Evolutionary conservation across 2,113 vertebrate species (phyloP), one percentile per base, ranked within the genome.

Genomic region (Calyptomena viridis): DNA sequence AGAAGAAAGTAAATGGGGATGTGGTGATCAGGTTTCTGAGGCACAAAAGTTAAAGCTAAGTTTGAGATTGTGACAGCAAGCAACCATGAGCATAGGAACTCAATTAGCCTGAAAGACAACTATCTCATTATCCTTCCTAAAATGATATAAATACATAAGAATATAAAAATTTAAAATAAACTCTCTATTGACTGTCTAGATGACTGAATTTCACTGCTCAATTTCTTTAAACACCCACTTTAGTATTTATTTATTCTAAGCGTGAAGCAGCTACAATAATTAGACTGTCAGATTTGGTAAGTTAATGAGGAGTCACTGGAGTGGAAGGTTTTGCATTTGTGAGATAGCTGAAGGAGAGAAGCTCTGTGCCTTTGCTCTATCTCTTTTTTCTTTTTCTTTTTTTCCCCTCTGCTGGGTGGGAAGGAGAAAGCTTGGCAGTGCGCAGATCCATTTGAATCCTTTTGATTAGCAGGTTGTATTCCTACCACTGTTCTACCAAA

Each of bases 191-290:
- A 97, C 98, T 98, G 98, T 97, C 97, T 97, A 97, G 96, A 97
- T 97, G 97, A 97, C 95, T 97, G 97, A 96, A 97, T 97, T 97
- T 97, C 90, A 95, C 95, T 86, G 97, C 96, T 97, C 97, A 88
- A 97, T 97, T 89, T 90, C 95, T 97, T 98, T 98, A 97, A 98
- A 98, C 97, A 97, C 87, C 94, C 97, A 96, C 98, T 98, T 98
- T 97, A 97, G 66, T 98, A 98, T 98, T 98, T 98, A 98, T 98
- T 98, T 98, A 98, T 98, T 98, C 98, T 96, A 96, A 97, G 97
- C 22, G 71, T 46, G 73, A 97, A 97, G 97, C 96, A 96, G 97
- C 97, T 96, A 92, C 88, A 71, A 96, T 98, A 98, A 98, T 98
- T 98, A 98, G 97, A 97, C 97, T 98, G 98, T 98, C 98, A 98